phyloP scores from a whole-genome alignment of 1,140 invertebrate species.

The Thalassaphorura encarpata region DNA sequence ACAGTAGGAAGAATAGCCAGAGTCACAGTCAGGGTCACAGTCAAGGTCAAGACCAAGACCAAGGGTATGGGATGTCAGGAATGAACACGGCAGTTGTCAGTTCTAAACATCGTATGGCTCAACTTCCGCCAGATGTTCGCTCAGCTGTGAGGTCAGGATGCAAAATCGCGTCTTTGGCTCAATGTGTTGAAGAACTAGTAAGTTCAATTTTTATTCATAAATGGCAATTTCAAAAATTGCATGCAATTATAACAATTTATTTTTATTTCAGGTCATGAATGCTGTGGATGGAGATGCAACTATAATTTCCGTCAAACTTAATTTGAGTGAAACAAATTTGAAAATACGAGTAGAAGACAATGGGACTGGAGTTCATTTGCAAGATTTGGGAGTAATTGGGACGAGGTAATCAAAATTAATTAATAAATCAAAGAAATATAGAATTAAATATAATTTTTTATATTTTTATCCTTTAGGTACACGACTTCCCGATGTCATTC shows the following conservation, averaged over 20 bases:
- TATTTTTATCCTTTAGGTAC: constrained; percentile 38
- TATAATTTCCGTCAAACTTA: constrained; percentile 1
- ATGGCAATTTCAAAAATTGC: neutral
- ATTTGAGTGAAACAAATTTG: constrained; percentile 3
- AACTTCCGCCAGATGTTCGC: too few relatives aligned
- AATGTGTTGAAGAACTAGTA: constrained; percentile 21
- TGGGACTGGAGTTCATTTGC: neutral
- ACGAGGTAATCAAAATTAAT: constrained; percentile 24
- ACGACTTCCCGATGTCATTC: constrained; percentile 51
- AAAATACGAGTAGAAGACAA: constrained; percentile 12
- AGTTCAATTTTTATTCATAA: neutral
- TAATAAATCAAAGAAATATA: neutral
- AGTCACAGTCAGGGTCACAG: too few relatives aligned
- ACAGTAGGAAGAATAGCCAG: too few relatives aligned
- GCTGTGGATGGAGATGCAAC: constrained; percentile 11
- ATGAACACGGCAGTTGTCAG: too few relatives aligned
- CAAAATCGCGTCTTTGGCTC: too few relatives aligned
- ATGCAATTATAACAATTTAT: too few relatives aligned
- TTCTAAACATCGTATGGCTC: too few relatives aligned
- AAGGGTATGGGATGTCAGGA: too few relatives aligned
- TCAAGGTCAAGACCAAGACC: too few relatives aligned
- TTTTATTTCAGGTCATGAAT: neutral
- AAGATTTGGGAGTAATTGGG: constrained; percentile 5
- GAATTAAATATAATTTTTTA: neutral
- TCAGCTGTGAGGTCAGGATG: too few relatives aligned